A percentile compares a stretch with the other conserved stretches of the same genome.
Conservation (phyloP, 2,888 invertebrate genomes). For the Drosophila vallismaia region DNA sequence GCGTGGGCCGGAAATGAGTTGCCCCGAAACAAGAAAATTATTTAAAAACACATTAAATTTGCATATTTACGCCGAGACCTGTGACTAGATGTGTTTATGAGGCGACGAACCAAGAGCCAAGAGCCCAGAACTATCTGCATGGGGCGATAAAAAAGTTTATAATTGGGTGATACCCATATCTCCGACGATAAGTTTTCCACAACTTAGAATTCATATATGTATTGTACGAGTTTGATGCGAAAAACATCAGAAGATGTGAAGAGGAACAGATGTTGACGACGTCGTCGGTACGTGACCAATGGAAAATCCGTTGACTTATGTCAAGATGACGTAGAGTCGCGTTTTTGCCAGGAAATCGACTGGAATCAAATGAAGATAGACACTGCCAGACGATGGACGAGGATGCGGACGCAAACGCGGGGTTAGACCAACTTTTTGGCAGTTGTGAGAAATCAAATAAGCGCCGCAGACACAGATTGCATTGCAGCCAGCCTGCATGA, state of each 20-base stretch:
- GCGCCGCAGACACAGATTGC: slow-evolving; percentile 52
- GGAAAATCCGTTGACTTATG: slow-evolving; percentile 78
- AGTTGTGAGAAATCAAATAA: slow-evolving; percentile 73
- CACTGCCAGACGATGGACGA: slow-evolving; percentile 57
- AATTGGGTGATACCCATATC: slow-evolving; percentile 64
- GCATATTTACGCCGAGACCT: slow-evolving; percentile 70
- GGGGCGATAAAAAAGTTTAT: slow-evolving; percentile 77
- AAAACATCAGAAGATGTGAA: slow-evolving; percentile 36
- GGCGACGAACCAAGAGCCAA: slow-evolving; percentile 24
- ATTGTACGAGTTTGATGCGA: neutral
- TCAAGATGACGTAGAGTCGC: slow-evolving; percentile 70
- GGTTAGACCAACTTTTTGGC: slow-evolving; percentile 43
- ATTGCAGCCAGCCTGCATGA: slow-evolving; percentile 21
- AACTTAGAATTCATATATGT: slow-evolving; percentile 52
- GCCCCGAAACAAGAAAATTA: slow-evolving; percentile 62
- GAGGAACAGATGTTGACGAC: slow-evolving; percentile 45
- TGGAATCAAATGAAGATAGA: slow-evolving; percentile 77
- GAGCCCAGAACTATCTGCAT: slow-evolving; percentile 44
- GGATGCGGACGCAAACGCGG: slow-evolving; percentile 1
- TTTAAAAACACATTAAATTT: slow-evolving; percentile 75
- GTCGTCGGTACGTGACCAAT: slow-evolving; percentile 72
- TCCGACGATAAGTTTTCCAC: slow-evolving; percentile 51
- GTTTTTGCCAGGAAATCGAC: slow-evolving; percentile 74
- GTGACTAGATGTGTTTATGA: slow-evolving; percentile 53
- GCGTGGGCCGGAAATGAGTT: slow-evolving; percentile 67